Evolutionary conservation across 1,140 invertebrate species (phyloP), one percentile per base, ranked within the genome.

Genomic region (Lasioglossum albipes): DNA sequence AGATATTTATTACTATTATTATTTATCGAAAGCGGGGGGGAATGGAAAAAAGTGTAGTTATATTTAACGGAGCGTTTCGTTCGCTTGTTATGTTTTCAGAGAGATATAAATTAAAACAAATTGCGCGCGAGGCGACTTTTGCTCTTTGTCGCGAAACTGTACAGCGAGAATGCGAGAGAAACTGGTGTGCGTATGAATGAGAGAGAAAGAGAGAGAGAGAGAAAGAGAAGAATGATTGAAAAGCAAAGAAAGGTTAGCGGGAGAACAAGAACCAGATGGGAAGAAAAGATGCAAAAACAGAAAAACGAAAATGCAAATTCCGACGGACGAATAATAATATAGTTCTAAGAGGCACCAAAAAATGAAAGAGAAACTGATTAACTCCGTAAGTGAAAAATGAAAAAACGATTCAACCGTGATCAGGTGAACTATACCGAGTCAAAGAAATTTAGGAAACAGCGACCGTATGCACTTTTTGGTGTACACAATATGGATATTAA

Each of bases 41-140:
- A 36, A 36, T 36, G 66, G 66, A 80, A 4, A 65, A n/a, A 41
- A 41, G 13, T 45, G 45, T 79, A 79, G 70, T 79, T 79, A 76
- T 84, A 84, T 86, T 86, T 87, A 76, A 87, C 49, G 82, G 76
- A 87, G 79, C 85, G 86, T 84, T 84, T 82, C 78, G 85, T 87
- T 87, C 86, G 86, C 86, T 87, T 87, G 86, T 87, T 87, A 86
- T 79, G 85, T 87, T 87, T 87, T 86, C 76, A 87, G 54, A 87
- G 86, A 87, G 79, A 84, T 81, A 84, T 79, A 87, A 83, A 76
- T 62, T 70, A 71, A 36, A 36, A 36, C 36, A 36, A 75, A 54
- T 64, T 18, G 57, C 27, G 62, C 59, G 68, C 54, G 52, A 65
- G 75, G 74, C 68, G 74, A 82, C 57, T 79, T 84, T 75, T 84